These are phyloP conservation scores for Acronicta leporina DNA, from an alignment of 2,888 invertebrate species.

Conservation along the genomic window DNA sequence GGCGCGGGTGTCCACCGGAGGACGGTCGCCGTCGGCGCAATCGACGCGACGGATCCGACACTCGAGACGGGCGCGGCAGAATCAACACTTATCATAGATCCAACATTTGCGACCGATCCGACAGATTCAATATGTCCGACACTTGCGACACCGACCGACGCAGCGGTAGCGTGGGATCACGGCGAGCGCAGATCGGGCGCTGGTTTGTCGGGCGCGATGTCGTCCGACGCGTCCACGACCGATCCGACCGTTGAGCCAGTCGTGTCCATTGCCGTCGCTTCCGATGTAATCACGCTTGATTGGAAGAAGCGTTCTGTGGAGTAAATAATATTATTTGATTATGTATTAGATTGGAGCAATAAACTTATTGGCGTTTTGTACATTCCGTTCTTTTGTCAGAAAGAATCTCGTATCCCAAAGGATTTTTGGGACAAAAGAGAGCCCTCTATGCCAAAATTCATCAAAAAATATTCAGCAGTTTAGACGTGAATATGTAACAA, in stretches of 20 bases:
- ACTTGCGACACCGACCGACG: constrained; percentile 48
- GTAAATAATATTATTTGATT: constrained; percentile 19
- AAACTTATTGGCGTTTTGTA: too few relatives aligned
- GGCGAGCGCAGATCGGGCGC: constrained; percentile 84
- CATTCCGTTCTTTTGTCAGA: too few relatives aligned
- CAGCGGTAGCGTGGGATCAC: constrained; percentile 59
- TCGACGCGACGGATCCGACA: constrained; percentile 30
- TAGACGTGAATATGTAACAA: too few relatives aligned
- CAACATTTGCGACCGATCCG: constrained; percentile 32
- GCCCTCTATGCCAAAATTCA: too few relatives aligned
- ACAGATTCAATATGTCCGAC: constrained; percentile 36
- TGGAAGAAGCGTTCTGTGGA: constrained; percentile 90
- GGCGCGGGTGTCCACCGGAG: constrained; percentile 85
- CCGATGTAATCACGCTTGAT: constrained; percentile 89
- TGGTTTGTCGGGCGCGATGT: constrained; percentile 83
- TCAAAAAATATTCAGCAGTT: too few relatives aligned
- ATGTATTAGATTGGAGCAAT: too few relatives aligned
- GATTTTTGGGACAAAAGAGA: too few relatives aligned
- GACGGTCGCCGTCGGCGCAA: constrained; percentile 55
- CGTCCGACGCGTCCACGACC: constrained; percentile 76
- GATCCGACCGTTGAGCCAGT: constrained; percentile 71
- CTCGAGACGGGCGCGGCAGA: constrained; percentile 33
- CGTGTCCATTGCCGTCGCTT: constrained; percentile 89
- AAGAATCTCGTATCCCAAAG: too few relatives aligned
- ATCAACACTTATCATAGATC: constrained; percentile 26